Conservation (phyloP, 2,888 invertebrate species). For the Polymixis flavicincta region DNA sequence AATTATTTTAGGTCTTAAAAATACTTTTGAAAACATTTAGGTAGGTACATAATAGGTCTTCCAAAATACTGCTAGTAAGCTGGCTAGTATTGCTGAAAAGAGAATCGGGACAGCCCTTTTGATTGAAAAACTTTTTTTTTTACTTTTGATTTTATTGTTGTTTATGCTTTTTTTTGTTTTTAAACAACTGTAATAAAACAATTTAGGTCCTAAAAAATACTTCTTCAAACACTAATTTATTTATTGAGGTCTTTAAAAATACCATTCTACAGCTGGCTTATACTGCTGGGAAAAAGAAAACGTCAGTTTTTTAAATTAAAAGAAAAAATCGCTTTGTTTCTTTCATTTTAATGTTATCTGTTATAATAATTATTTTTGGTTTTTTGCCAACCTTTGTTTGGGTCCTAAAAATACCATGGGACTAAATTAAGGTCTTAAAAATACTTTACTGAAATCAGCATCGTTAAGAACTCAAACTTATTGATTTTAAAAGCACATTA, state of each 20-base stretch:
- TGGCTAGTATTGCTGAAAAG: too few species aligned
- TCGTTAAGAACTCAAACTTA: background rate
- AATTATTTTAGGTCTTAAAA: background rate
- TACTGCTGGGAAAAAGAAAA: background rate
- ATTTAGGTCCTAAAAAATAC: background rate
- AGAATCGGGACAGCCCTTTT: rapidly evolving
- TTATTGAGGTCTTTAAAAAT: background rate
- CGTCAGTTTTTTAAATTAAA: background rate
- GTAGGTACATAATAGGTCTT: background rate
- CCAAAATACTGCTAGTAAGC: too few species aligned
- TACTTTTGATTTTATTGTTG: background rate
- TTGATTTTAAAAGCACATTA: background rate
- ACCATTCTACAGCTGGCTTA: background rate
- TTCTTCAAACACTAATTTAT: background rate
- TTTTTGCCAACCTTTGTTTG: background rate
- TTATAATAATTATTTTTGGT: background rate
- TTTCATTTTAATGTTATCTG: background rate
- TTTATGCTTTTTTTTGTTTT: background rate
- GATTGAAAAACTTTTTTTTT: background rate
- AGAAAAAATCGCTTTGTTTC: too few species aligned
- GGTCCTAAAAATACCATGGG: background rate
- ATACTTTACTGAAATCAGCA: background rate
- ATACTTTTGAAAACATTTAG: background rate
- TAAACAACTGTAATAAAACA: background rate
- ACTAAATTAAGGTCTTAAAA: background rate